phyloP scores from a whole-genome alignment of 2,113 vertebrate species.

The Danionella cerebrum region DNA sequence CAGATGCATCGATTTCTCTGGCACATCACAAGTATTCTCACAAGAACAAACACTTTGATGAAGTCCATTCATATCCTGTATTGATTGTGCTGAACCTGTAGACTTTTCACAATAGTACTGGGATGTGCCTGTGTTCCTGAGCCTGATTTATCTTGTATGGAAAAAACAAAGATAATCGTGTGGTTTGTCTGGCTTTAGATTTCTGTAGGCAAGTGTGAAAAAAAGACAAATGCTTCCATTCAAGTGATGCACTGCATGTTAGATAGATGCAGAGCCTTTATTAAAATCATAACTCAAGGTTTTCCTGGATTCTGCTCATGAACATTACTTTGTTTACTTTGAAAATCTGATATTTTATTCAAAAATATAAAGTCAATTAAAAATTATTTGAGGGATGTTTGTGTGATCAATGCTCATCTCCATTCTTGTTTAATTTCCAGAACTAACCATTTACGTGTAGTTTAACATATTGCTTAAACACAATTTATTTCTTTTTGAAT shows the following conservation, averaged over 20 bases:
- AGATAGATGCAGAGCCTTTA: not conserved
- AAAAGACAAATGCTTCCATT: not conserved
- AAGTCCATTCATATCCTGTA: slow-evolving; percentile 44
- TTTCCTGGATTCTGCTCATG: not conserved
- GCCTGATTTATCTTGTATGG: not conserved
- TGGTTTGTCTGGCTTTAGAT: not conserved
- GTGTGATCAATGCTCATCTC: too few relatives aligned
- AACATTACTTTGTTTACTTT: not conserved
- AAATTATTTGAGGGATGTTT: too few relatives aligned
- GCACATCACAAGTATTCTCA: slow-evolving; percentile 40
- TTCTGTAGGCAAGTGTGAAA: not conserved
- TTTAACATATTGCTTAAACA: too few relatives aligned
- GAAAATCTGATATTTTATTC: not conserved
- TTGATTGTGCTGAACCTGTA: slow-evolving; percentile 32
- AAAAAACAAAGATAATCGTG: not conserved
- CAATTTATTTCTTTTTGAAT: too few relatives aligned
- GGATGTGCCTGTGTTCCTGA: not conserved
- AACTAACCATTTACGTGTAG: too few relatives aligned
- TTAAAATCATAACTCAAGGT: slow-evolving; percentile 19
- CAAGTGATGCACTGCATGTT: not conserved
- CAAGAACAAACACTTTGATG: slow-evolving; percentile 47
- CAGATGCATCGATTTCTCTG: slow-evolving; percentile 21
- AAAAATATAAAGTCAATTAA: too few relatives aligned
- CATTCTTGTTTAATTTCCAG: too few relatives aligned
- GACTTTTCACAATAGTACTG: slow-evolving; percentile 18